Conservation (phyloP, 2,797 vertebrate genomes). For the Pseudochirops corinnae region DNA sequence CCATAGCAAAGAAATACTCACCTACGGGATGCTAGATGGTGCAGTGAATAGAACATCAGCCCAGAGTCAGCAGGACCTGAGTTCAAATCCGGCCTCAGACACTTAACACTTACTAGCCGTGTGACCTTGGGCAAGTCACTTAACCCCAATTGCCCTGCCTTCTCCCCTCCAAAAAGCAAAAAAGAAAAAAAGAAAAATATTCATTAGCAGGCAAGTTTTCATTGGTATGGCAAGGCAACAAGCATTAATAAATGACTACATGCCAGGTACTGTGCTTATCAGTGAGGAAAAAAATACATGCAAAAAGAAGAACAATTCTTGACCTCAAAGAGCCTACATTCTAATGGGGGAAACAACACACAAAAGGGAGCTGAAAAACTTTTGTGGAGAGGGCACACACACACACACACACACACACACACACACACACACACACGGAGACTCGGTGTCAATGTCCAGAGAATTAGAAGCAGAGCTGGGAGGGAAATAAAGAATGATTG, state of each 20-base stretch:
- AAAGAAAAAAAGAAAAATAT: too few relatives aligned
- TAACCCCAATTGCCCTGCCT: too few relatives aligned
- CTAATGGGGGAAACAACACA: not conserved
- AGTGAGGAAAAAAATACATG: not conserved
- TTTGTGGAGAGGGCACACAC: not conserved
- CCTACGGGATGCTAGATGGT: not conserved
- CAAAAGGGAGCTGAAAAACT: not conserved
- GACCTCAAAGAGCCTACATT: not conserved
- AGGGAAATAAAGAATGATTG: not conserved
- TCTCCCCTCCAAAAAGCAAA: too few relatives aligned
- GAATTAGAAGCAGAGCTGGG: not conserved
- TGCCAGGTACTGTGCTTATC: not conserved
- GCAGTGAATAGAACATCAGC: too few relatives aligned
- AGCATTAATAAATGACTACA: not conserved
- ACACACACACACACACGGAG: not conserved
- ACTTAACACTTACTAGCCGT: too few relatives aligned
- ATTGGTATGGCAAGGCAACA: not conserved
- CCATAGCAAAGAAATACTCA: not conserved
- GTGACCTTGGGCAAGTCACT: too few relatives aligned
- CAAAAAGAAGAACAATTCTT: not conserved
- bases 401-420: not conserved
- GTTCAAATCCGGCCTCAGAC: too few relatives aligned
- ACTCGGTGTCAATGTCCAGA: not conserved
- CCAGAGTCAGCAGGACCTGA: too few relatives aligned
- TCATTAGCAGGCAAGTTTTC: not conserved